A percentile compares a stretch with the other conserved stretches of the same genome.
phyloP scores from a whole-genome alignment of 2,113 vertebrate genomes.

The Leptocoma aspasia region DNA sequence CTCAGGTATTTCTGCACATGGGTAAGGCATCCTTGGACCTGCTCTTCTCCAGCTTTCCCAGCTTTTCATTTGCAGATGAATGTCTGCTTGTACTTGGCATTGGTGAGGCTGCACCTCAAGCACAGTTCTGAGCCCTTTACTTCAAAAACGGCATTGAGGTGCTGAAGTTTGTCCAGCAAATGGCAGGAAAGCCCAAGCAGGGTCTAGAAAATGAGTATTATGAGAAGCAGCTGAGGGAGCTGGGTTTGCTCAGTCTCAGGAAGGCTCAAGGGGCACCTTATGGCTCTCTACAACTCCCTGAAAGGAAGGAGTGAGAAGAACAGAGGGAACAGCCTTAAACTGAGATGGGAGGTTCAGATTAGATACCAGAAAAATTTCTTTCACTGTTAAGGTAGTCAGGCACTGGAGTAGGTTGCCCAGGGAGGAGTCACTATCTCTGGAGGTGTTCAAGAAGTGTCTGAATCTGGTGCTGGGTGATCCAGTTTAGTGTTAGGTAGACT shows the following conservation, averaged over 20 bases:
- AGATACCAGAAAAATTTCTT: not conserved
- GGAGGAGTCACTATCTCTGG: not conserved
- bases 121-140: not conserved
- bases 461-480: not conserved
- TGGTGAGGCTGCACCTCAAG: not conserved
- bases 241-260: not conserved
- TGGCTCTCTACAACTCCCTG: fast-evolving
- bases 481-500: fast-evolving
- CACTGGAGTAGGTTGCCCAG: not conserved
- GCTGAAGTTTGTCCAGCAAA: not conserved
- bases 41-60: not conserved
- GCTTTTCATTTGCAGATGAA: not conserved
- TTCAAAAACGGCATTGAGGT: not conserved
- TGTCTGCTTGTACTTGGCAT: not conserved
- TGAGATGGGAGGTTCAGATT: not conserved
- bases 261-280: not conserved
- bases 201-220: fast-evolving
- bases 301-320: not conserved
- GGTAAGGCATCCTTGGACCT: not conserved
- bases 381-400: not conserved
- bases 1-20: not conserved
- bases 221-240: not conserved
- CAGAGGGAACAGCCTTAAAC: not conserved
- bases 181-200: not conserved
- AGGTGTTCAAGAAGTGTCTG: not conserved